Percentiles rank a stretch among this genome's conserved stretches.
Evolutionary conservation across 2,113 vertebrate species (phyloP).

Genomic region (Daphoenositta chrysoptera): DNA sequence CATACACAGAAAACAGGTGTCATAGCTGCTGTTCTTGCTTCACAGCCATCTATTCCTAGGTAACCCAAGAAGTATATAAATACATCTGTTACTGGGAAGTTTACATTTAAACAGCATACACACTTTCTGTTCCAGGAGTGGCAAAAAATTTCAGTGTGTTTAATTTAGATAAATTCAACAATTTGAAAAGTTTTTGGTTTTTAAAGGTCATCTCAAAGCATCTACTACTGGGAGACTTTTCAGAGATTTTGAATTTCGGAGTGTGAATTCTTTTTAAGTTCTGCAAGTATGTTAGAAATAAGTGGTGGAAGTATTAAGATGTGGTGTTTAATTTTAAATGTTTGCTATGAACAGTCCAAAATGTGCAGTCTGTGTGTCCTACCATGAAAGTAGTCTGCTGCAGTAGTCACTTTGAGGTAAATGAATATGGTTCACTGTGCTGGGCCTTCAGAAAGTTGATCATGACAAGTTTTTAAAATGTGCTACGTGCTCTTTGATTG

Average conservation of each 20-base stretch:
- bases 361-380: not conserved
- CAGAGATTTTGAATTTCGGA: not conserved
- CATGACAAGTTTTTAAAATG: not conserved
- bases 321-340: not conserved
- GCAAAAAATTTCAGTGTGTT: not conserved
- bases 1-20: slow-evolving; percentile 87
- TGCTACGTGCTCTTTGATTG: not conserved
- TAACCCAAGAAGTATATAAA: slow-evolving; percentile 69
- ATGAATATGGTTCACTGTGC: not conserved
- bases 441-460: not conserved
- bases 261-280: not conserved
- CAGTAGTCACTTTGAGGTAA: not conserved
- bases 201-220: not conserved
- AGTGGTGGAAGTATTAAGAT: not conserved
- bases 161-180: not conserved
- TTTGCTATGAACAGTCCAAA: not conserved
- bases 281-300: not conserved
- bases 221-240: not conserved
- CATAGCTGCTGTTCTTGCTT: slow-evolving; percentile 85
- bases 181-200: not conserved
- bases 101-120: slow-evolving; percentile 23
- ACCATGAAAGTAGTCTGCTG: not conserved
- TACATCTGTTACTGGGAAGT: slow-evolving; percentile 52
- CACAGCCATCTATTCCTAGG: slow-evolving; percentile 96
- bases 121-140: not conserved